Percentiles rank a stretch among this genome's conserved stretches.
Conservation (phyloP, 2,797 vertebrate species). For the Botia almorhae region DNA sequence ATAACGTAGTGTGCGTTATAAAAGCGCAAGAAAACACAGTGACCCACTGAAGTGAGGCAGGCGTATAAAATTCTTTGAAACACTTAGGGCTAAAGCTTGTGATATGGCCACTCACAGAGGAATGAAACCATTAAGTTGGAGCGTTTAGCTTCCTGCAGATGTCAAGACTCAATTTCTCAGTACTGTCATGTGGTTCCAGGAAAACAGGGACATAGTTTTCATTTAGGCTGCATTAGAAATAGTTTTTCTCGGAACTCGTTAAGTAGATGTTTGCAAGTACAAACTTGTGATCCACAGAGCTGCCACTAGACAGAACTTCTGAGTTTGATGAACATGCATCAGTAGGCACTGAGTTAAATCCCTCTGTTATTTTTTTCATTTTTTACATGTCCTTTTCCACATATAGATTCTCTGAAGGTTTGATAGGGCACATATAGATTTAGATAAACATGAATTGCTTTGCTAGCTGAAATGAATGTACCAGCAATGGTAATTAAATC, state of each 20-base stretch:
- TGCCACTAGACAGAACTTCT: neutral
- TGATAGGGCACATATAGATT: neutral
- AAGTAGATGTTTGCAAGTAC: conserved; percentile 16
- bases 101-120: conserved; percentile 55
- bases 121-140: neutral
- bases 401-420: neutral
- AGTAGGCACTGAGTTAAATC: neutral
- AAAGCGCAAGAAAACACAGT: neutral
- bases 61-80: conserved; percentile 52
- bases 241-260: conserved; percentile 6
- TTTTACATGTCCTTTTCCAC: neutral
- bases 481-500: conserved; percentile 27
- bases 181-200: conserved; percentile 45
- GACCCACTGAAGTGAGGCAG: neutral
- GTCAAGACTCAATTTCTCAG: conserved; percentile 11
- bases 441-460: conserved; percentile 20
- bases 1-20: neutral
- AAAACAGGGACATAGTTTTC: conserved; percentile 41
- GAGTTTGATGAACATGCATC: conserved; percentile 16
- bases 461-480: conserved; percentile 1
- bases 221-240: conserved; percentile 28
- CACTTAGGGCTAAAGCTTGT: conserved; percentile 70
- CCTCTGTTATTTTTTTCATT: neutral
- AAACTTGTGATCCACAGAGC: conserved; percentile 34
- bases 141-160: neutral